These are phyloP conservation scores for Euzophera pinguis DNA, from an alignment of 2,888 invertebrate genomes.

Conservation along the genomic window DNA sequence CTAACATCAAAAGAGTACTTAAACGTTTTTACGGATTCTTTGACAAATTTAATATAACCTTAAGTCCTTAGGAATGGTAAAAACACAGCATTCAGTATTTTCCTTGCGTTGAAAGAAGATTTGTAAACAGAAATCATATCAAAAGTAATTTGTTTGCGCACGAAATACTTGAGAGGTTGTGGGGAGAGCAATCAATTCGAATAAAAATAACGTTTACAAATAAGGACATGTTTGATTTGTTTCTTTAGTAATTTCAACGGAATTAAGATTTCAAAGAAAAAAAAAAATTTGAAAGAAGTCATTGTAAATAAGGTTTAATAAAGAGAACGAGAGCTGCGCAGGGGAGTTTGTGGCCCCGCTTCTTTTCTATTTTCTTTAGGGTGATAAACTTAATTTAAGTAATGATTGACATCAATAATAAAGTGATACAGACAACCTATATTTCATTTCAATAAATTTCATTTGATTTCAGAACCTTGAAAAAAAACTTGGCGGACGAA, in stretches of 20 bases:
- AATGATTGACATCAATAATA: too few relatives aligned
- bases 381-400: too few relatives aligned
- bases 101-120: constrained; percentile 34
- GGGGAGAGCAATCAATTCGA: constrained; percentile 1
- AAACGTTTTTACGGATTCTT: constrained; percentile 40
- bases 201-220: background rate
- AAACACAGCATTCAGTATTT: constrained; percentile 36
- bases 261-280: too few relatives aligned
- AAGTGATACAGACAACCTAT: too few relatives aligned
- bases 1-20: constrained; percentile 34
- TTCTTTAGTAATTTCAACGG: background rate
- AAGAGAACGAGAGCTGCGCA: too few relatives aligned
- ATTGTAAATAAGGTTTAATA: too few relatives aligned
- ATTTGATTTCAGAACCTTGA: too few relatives aligned
- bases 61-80: constrained; percentile 28
- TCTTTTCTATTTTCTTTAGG: too few relatives aligned
- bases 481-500: too few relatives aligned
- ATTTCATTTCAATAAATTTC: too few relatives aligned
- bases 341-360: too few relatives aligned
- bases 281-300: too few relatives aligned
- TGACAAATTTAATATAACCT: constrained; percentile 44
- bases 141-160: constrained; percentile 14
- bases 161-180: background rate
- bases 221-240: background rate
- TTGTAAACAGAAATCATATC: constrained; percentile 29